phyloP scores from a whole-genome alignment of 2,888 invertebrate genomes.

The Phaonia tiefii region DNA sequence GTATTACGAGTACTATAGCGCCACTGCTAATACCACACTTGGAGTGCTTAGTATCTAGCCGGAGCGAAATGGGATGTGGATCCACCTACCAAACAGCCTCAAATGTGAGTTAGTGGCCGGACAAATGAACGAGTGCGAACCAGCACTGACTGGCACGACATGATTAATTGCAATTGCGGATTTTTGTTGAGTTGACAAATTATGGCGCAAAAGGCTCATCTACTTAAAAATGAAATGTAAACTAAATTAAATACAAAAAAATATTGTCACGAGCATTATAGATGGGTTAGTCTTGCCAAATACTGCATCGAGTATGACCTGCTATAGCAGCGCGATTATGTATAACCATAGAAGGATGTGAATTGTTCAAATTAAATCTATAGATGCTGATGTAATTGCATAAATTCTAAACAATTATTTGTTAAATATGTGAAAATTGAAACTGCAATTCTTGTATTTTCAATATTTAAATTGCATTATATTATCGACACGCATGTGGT shows the following conservation, averaged over 20 bases:
- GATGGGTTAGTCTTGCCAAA: constrained; percentile 3
- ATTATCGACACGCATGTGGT: too few species aligned
- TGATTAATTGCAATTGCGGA: constrained; percentile 69
- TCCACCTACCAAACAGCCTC: background rate
- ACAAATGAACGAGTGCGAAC: constrained; percentile 1
- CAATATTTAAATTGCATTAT: too few species aligned
- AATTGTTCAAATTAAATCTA: too few species aligned
- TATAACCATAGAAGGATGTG: too few species aligned
- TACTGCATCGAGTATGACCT: constrained; percentile 2
- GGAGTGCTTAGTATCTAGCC: background rate
- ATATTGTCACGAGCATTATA: constrained; percentile 2
- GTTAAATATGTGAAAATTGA: too few species aligned
- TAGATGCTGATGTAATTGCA: too few species aligned
- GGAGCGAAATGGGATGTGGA: background rate
- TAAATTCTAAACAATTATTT: too few species aligned
- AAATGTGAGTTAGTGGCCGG: constrained; percentile 14
- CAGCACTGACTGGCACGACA: constrained; percentile 52
- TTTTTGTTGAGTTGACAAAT: constrained; percentile 69
- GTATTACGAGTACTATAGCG: background rate
- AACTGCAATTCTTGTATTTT: too few species aligned
- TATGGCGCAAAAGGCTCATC: constrained; percentile 59
- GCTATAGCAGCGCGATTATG: too few species aligned
- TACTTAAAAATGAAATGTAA: constrained; percentile 20
- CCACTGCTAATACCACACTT: too few species aligned
- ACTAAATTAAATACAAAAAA: constrained; percentile 28